Conservation (phyloP, 2,797 vertebrate species). For the Synanceia verrucosa region DNA sequence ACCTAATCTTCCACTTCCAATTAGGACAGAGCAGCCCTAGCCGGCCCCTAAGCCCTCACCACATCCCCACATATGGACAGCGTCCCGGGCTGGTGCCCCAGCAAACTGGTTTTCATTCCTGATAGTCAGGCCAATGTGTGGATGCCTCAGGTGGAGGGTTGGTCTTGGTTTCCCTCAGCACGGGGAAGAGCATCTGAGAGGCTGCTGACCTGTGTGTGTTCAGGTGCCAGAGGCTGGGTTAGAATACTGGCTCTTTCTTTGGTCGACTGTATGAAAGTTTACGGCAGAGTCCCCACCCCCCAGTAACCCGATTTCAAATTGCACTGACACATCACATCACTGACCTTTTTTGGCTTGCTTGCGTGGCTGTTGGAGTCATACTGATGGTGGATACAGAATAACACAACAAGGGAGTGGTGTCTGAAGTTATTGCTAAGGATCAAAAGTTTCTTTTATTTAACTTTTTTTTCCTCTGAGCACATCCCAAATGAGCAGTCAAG, state of each 20-base stretch:
- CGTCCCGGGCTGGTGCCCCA: conserved; percentile 42
- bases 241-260: conserved; percentile 72
- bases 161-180: conserved; percentile 56
- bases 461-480: background rate
- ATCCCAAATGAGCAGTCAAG: conserved; percentile 14
- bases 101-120: conserved; percentile 43
- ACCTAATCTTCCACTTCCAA: conserved; percentile 55
- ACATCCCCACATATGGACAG: conserved; percentile 69
- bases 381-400: conserved; percentile 32
- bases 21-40: conserved; percentile 58
- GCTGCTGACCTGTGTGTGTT: conserved; percentile 64
- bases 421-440: conserved; percentile 20
- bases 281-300: conserved; percentile 46
- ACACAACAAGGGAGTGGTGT: conserved; percentile 25
- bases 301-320: conserved; percentile 67
- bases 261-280: conserved; percentile 56
- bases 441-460: conserved; percentile 19
- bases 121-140: conserved; percentile 67
- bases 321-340: conserved; percentile 57
- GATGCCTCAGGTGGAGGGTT: conserved; percentile 57
- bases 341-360: conserved; percentile 46
- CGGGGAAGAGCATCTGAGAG: conserved; percentile 52
- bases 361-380: conserved; percentile 31
- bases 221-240: conserved; percentile 64
- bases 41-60: conserved; percentile 51